Evolutionary conservation across 2,113 vertebrate genomes (phyloP).

Genomic region (Microtus pennsylvanicus): DNA sequence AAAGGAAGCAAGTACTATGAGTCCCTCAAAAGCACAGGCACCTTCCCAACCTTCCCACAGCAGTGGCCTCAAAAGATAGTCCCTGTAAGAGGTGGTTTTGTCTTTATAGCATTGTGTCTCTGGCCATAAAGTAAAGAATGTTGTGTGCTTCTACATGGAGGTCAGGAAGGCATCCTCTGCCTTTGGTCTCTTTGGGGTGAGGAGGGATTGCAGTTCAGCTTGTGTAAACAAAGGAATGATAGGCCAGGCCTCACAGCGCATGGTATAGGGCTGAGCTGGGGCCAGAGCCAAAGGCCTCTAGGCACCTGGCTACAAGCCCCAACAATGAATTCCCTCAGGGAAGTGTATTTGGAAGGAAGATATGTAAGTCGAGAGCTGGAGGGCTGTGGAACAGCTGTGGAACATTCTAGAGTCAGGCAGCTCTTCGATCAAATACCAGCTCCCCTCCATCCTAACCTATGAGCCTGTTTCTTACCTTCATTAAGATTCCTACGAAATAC

Average conservation of each 20-base stretch:
- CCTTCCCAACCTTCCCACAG: neutral
- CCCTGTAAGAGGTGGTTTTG: neutral
- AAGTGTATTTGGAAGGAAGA: neutral
- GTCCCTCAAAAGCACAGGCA: neutral
- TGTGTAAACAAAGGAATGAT: neutral
- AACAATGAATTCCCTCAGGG: too few relatives aligned
- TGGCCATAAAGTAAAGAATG: neutral
- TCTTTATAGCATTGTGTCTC: neutral
- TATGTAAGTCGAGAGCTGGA: neutral
- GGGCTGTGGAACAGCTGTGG: accelerated
- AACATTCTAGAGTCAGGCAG: neutral
- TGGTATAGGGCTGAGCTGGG: neutral
- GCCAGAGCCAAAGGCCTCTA: neutral
- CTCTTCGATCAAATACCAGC: neutral
- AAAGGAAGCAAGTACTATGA: neutral
- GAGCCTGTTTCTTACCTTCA: neutral
- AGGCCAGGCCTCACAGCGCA: neutral
- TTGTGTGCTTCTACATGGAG: neutral
- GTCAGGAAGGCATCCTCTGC: neutral
- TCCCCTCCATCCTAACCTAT: accelerated
- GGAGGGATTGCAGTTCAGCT: neutral
- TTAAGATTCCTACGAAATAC: neutral
- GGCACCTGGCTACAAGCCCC: accelerated
- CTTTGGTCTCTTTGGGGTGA: neutral
- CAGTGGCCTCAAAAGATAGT: neutral